Conservation (phyloP, 2,888 invertebrate species). For the Rhorus exstirpatorius region DNA sequence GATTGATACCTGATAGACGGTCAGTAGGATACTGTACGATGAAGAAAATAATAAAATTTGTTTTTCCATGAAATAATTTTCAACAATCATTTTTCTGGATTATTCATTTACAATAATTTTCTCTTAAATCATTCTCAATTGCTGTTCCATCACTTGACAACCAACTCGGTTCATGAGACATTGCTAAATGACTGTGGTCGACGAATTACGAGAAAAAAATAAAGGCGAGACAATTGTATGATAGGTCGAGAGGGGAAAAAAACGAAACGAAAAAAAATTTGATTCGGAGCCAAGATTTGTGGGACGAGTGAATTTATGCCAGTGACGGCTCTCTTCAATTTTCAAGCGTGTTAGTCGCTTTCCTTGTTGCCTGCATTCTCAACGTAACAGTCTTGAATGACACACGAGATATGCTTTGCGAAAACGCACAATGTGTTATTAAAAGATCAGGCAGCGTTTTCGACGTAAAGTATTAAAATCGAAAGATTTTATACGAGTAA, state of each 20-base stretch:
- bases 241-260: constrained; percentile 17
- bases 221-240: background rate
- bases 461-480: no score
- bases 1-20: background rate
- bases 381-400: constrained; percentile 23
- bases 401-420: constrained; percentile 22
- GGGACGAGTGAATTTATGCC: constrained; percentile 19
- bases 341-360: constrained; percentile 15
- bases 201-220: background rate
- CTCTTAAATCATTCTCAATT: no score
- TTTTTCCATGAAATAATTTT: no score
- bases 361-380: constrained; percentile 20
- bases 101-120: no score
- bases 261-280: background rate
- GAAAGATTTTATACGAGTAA: constrained; percentile 14
- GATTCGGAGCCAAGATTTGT: background rate
- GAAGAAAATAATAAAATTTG: background rate
- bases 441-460: no score
- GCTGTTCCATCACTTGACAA: background rate
- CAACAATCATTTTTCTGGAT: background rate
- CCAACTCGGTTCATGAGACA: background rate
- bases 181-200: background rate
- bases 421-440: constrained; percentile 29
- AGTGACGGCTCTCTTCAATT: constrained; percentile 17
- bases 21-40: background rate